phyloP scores from a whole-genome alignment of 2,888 invertebrate genomes.

The Horisme vitalbata region DNA sequence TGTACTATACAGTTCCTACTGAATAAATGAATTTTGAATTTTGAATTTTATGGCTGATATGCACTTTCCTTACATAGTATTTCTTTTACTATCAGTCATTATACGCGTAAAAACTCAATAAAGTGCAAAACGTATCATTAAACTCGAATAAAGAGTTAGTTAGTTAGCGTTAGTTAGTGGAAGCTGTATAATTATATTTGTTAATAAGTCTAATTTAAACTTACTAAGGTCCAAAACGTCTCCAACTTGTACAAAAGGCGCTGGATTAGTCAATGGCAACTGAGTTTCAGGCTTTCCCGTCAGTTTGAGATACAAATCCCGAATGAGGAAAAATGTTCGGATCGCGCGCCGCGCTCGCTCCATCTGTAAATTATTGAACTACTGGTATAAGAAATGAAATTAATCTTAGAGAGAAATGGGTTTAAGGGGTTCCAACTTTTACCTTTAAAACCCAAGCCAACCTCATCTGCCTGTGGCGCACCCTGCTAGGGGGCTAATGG shows the following conservation, averaged over 20 bases:
- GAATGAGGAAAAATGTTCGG: slow-evolving; percentile 94
- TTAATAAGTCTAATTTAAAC: slow-evolving; percentile 39
- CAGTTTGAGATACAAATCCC: slow-evolving; percentile 90
- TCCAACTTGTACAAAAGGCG: slow-evolving; percentile 94
- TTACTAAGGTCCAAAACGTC: slow-evolving; percentile 98
- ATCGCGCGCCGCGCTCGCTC: slow-evolving; percentile 95
- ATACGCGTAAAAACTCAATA: no score
- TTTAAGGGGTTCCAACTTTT: no score
- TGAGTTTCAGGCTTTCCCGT: slow-evolving; percentile 92
- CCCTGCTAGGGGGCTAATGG: no score
- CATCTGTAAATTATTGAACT: slow-evolving; percentile 79
- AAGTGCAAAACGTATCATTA: no score
- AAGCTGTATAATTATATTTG: background rate
- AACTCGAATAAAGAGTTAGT: no score
- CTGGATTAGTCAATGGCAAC: slow-evolving; percentile 94
- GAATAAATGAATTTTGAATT: no score
- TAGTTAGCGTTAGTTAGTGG: background rate
- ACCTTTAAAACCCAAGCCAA: no score
- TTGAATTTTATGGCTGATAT: no score
- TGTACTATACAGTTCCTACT: no score
- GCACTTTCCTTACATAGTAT: no score
- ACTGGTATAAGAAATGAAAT: slow-evolving; percentile 23
- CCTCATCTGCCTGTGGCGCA: no score
- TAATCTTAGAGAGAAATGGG: background rate
- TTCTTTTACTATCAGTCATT: no score